Base-by-base conservation (phyloP, 2,888 invertebrate species). In the Vandiemenella viatica region DNA sequence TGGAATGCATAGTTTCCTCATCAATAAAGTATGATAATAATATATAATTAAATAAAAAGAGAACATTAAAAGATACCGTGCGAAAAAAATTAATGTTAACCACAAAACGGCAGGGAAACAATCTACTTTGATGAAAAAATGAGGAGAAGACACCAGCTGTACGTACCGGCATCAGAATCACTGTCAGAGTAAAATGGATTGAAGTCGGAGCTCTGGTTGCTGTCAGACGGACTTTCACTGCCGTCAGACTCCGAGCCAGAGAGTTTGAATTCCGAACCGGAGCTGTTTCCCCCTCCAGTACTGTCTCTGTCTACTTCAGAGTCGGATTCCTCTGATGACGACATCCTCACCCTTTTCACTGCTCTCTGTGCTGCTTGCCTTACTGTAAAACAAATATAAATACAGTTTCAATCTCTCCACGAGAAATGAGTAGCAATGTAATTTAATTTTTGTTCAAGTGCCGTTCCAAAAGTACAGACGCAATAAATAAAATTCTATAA, bases 161-260 rank as follows among this genome's bases (percentile, higher is more conserved):
- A n/a, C n/a, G 4, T 70, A 74, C 83, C 84, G 58, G 81, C 80
- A 60, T 89, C 88, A 37, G 84, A 83, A 59, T 83, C 83, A 59
- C 79, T 78, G 61, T 83, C 90, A 45, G 78, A 82, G 63, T 83
- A 84, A 62, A 88, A 89, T n/a, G 92, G 93, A 71, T 95, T 93
- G 64, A 89, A 90, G 68, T 90, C 91, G 51, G 83, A 83, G 57
- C 83, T 83, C 49, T 69, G 72, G 57, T 78, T 76, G 54, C 77
- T 78, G 53, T 74, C 73, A 10, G 68, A 65, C 50, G 69, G 66
- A 49, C 60, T 59, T 43, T 57, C 61, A 56, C 56, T 57, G 13
- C 56, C 56, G 37, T 59, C 63, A 55, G 59, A 60, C 23, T 63
- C 62, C 37, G 57, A 58, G 7, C 56, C 64, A 13, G 65, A 62